These are phyloP conservation scores for Beris chalybata DNA, from an alignment of 2,888 invertebrate genomes.

Conservation along the genomic window DNA sequence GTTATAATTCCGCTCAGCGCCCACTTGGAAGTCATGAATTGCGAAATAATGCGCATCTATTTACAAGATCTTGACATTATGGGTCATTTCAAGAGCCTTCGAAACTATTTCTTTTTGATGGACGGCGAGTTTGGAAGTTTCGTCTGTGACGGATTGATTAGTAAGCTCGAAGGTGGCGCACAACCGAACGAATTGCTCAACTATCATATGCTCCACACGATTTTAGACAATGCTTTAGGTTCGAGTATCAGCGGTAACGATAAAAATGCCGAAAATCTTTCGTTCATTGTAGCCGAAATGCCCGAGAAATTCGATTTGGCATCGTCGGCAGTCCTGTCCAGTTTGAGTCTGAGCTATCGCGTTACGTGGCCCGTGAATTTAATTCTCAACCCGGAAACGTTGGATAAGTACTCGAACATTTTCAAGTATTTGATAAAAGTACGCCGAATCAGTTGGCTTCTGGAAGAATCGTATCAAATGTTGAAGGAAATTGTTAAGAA, in stretches of 20 bases:
- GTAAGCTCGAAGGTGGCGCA: conserved; percentile 65
- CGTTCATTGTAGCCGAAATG: conserved; percentile 64
- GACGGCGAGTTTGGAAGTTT: conserved; percentile 78
- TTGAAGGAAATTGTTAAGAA: conserved; percentile 65
- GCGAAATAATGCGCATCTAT: conserved; percentile 71
- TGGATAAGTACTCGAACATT: conserved; percentile 71
- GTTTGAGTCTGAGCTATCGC: conserved; percentile 69
- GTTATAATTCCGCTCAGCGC: conserved; percentile 69
- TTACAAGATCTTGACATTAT: conserved; percentile 64
- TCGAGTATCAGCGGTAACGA: conserved; percentile 66
- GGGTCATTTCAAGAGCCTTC: conserved; percentile 71
- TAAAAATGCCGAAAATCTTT: conserved; percentile 64
- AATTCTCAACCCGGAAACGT: conserved; percentile 69
- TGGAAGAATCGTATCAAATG: conserved; percentile 70
- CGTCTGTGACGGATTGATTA: conserved; percentile 70
- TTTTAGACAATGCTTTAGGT: conserved; percentile 70
- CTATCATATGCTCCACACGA: conserved; percentile 67
- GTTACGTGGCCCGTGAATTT: conserved; percentile 79
- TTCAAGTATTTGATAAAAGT: conserved; percentile 77
- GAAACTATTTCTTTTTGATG: conserved; percentile 76
- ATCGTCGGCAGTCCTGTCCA: conserved; percentile 67
- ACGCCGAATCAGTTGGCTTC: conserved; percentile 73
- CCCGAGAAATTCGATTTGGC: conserved; percentile 66
- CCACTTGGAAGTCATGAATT: conserved; percentile 71
- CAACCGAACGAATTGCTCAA: conserved; percentile 70